These are phyloP conservation scores for Petrophora chlorosata DNA, from an alignment of 2,888 invertebrate genomes.

Conservation along the genomic window DNA sequence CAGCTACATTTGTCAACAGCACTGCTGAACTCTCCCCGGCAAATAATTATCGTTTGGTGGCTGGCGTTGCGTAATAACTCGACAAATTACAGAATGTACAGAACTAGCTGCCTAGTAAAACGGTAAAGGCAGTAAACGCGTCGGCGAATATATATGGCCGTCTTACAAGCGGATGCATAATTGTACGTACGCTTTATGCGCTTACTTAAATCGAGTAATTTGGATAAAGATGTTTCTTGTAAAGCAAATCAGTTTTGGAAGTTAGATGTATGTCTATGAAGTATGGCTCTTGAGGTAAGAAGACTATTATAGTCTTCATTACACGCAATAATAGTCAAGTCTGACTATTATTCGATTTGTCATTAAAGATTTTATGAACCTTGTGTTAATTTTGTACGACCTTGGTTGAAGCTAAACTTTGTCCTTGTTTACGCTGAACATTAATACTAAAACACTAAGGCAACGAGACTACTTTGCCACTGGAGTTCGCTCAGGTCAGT, in stretches of 20 bases:
- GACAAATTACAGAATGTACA: conserved; percentile 27
- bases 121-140: conserved; percentile 26
- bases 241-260: conserved; percentile 10
- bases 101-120: conserved; percentile 30
- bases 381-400: conserved; percentile 18
- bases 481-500: too few relatives aligned
- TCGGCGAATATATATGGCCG: conserved; percentile 20
- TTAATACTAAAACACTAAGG: too few relatives aligned
- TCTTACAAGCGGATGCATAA: conserved; percentile 21
- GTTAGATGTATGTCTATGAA: too few relatives aligned
- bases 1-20: conserved; percentile 53
- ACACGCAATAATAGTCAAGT: too few relatives aligned
- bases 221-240: conserved; percentile 7
- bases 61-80: conserved; percentile 35
- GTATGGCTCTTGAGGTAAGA: too few relatives aligned
- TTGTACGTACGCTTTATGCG: conserved; percentile 4
- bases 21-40: conserved; percentile 40
- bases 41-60: conserved; percentile 43
- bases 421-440: too few relatives aligned
- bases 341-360: too few relatives aligned
- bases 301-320: too few relatives aligned
- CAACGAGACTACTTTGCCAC: too few relatives aligned
- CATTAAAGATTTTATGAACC: conserved; percentile 2
- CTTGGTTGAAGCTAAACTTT: too few relatives aligned
- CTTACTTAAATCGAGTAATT: conserved; percentile 13